Evolutionary conservation across 37 sponge, comb jelly and placozoan genomes (phyloP).

Genomic region (Dysidea cf. avara): DNA sequence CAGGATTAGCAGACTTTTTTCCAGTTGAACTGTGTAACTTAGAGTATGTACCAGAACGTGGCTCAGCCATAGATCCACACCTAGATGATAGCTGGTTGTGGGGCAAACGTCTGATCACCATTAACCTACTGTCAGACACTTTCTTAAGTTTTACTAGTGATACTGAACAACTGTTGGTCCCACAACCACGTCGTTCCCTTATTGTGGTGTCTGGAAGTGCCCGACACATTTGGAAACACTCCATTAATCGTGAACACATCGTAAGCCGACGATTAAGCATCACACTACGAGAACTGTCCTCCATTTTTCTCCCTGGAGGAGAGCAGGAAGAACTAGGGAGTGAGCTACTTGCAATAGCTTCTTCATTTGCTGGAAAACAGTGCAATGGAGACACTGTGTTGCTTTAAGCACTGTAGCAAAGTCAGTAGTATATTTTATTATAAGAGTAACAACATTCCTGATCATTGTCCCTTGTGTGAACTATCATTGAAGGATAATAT

Average conservation of each 20-base stretch:
- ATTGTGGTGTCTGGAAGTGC: conserved; percentile 75
- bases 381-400: no score
- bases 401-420: no score
- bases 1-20: conserved; percentile 40
- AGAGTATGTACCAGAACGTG: conserved; percentile 78
- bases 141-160: conserved; percentile 68
- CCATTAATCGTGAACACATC: conserved; percentile 78
- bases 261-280: conserved; percentile 66
- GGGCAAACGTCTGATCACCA: conserved; percentile 89
- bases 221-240: conserved; percentile 84
- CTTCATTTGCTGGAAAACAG: conserved; percentile 46
- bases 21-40: conserved; percentile 97
- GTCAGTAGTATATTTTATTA: no score
- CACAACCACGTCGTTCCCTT: conserved; percentile 74
- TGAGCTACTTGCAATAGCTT: conserved; percentile 46
- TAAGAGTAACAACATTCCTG: no score
- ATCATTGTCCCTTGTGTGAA: no score
- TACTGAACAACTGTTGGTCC: conserved; percentile 47
- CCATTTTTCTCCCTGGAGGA: conserved; percentile 57
- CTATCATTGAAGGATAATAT: no score
- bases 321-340: conserved; percentile 49
- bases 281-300: conserved; percentile 86
- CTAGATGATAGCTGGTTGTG: conserved; percentile 95
- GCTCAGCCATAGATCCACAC: conserved; percentile 93
- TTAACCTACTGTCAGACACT: conserved; percentile 85